These are phyloP conservation scores for Carapus acus DNA, from an alignment of 2,797 vertebrate species.

Conservation along the genomic window DNA sequence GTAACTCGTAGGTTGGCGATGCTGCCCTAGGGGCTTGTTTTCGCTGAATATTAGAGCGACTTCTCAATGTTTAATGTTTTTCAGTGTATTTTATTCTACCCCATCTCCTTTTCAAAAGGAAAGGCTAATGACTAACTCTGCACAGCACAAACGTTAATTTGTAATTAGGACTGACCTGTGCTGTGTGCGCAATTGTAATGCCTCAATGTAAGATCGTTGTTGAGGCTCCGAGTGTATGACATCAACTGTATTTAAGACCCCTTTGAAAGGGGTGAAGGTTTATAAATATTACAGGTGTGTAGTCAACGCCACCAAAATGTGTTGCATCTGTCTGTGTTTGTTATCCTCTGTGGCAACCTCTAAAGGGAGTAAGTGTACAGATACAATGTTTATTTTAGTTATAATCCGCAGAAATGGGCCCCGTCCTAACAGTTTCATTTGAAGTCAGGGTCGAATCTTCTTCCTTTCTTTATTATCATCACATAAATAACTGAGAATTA, in stretches of 20 bases:
- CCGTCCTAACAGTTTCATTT: too few relatives aligned
- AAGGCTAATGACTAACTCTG: slow-evolving; percentile 67
- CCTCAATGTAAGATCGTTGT: slow-evolving; percentile 44
- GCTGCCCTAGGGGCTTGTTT: slow-evolving; percentile 66
- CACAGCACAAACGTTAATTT: slow-evolving; percentile 60
- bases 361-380: not conserved
- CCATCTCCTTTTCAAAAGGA: slow-evolving; percentile 73
- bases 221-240: slow-evolving; percentile 35
- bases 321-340: too few relatives aligned
- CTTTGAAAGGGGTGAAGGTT: not conserved
- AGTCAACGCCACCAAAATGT: too few relatives aligned
- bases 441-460: too few relatives aligned
- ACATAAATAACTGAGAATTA: too few relatives aligned
- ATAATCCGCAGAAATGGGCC: too few relatives aligned
- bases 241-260: slow-evolving; percentile 25
- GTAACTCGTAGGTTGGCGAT: slow-evolving; percentile 56
- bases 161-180: slow-evolving; percentile 60
- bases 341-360: not conserved
- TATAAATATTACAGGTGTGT: not conserved
- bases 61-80: slow-evolving; percentile 73
- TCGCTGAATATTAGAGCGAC: slow-evolving; percentile 67
- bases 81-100: slow-evolving; percentile 72
- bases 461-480: too few relatives aligned
- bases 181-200: slow-evolving; percentile 52
- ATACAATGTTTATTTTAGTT: too few relatives aligned